Percentiles rank a stretch among this genome's conserved stretches.
Conservation (phyloP, 92 coral and sea anemone genomes). For the Virgularia gustaviana region DNA sequence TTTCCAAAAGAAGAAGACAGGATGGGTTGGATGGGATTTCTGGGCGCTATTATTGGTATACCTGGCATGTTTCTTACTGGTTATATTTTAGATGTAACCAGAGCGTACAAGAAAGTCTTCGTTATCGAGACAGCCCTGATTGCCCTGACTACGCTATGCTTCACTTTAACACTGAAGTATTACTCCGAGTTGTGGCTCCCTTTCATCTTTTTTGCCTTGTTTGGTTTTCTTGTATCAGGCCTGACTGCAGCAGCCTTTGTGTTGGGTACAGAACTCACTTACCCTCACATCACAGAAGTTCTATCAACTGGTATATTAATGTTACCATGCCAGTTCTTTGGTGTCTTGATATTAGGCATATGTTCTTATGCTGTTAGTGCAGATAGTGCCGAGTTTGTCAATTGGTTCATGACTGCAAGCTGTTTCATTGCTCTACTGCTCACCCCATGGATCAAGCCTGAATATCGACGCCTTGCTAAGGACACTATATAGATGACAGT, state of each 20-base stretch:
- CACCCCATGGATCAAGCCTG: slow-evolving; percentile 22
- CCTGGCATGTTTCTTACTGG: slow-evolving; percentile 29
- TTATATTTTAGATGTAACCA: slow-evolving; percentile 13
- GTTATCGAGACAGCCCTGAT: not conserved
- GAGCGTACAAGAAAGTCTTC: slow-evolving; percentile 9
- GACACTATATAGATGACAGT: too few relatives aligned
- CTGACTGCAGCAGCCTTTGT: slow-evolving; percentile 16
- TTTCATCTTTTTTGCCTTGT: not conserved
- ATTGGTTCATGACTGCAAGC: slow-evolving; percentile 1
- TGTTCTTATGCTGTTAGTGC: slow-evolving; percentile 9
- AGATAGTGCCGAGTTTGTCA: slow-evolving; percentile 20
- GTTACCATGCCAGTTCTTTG: not conserved
- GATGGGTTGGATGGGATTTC: slow-evolving; percentile 26
- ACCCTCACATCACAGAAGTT: slow-evolving; percentile 24
- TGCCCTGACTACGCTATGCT: not conserved
- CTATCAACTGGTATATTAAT: slow-evolving; percentile 6
- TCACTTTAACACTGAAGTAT: slow-evolving; percentile 8
- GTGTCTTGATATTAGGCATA: slow-evolving; percentile 15
- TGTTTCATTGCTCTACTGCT: not conserved
- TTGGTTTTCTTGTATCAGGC: slow-evolving; percentile 21
- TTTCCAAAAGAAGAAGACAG: not conserved
- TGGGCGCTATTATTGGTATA: slow-evolving; percentile 20
- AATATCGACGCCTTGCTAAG: slow-evolving; percentile 19
- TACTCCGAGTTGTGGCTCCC: not conserved
- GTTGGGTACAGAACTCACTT: slow-evolving; percentile 27